Conservation (phyloP, 2,113 vertebrate genomes). For the Otus sunia region DNA sequence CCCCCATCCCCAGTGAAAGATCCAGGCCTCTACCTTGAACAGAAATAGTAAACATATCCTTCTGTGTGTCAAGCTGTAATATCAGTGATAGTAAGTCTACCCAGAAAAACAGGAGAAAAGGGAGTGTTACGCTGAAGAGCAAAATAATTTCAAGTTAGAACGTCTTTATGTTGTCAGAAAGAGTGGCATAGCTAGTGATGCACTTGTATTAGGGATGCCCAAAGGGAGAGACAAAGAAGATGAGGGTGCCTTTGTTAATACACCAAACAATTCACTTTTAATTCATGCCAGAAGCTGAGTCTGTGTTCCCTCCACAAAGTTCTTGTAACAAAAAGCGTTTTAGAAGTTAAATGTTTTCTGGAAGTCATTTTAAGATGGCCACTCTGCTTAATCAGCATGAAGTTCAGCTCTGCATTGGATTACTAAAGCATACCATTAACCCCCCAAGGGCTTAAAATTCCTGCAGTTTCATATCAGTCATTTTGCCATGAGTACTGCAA, state of each 20-base stretch:
- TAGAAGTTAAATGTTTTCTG: conserved; percentile 31
- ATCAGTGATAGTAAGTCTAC: not conserved
- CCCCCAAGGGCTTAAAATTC: conserved; percentile 30
- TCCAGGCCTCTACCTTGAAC: not conserved
- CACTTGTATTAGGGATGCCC: not conserved
- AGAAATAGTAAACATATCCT: not conserved
- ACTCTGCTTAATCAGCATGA: conserved; percentile 42
- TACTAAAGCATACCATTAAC: conserved; percentile 39
- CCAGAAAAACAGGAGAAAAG: not conserved
- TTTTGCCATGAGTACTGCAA: conserved; percentile 22
- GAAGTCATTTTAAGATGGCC: conserved; percentile 34
- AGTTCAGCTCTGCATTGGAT: conserved; percentile 9
- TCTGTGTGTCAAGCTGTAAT: not conserved
- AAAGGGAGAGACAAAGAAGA: not conserved
- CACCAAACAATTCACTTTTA: not conserved
- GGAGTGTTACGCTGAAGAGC: not conserved
- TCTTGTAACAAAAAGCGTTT: conserved; percentile 10
- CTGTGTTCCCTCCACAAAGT: not conserved
- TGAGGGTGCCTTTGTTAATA: not conserved
- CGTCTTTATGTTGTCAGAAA: not conserved
- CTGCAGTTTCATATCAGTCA: conserved; percentile 34
- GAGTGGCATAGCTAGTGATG: not conserved
- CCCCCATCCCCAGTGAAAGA: not conserved
- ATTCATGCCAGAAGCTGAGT: not conserved
- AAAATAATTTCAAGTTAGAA: not conserved